Evolutionary conservation across 2,797 vertebrate genomes (phyloP).

Genomic region (Mormyrops attenuatus): DNA sequence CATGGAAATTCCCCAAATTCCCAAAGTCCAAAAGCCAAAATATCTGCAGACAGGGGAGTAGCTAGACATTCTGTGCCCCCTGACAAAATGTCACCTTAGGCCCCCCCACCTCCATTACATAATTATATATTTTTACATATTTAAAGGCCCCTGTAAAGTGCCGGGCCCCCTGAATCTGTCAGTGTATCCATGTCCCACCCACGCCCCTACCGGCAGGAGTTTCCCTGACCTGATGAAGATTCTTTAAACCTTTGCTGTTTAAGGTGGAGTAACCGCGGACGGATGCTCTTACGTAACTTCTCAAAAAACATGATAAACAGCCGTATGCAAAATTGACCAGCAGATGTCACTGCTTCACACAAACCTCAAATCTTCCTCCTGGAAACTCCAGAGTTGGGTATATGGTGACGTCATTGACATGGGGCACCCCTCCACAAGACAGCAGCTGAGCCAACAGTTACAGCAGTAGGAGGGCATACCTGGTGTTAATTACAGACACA

Average conservation of each 20-base stretch:
- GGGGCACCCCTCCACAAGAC: neutral
- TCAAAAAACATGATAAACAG: neutral
- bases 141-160: neutral
- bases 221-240: neutral
- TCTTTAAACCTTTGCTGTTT: neutral
- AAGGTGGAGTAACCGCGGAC: neutral
- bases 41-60: neutral
- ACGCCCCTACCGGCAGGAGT: neutral
- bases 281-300: neutral
- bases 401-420: neutral
- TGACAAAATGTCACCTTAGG: neutral
- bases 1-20: neutral
- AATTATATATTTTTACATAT: neutral
- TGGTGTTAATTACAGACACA: neutral
- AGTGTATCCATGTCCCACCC: neutral
- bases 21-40: neutral
- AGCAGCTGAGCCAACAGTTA: slow-evolving; percentile 2
- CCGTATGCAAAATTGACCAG: slow-evolving; percentile 2
- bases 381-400: neutral
- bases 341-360: slow-evolving; percentile 1
- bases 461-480: neutral
- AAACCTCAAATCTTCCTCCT: neutral
- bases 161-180: neutral
- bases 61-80: neutral
- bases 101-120: neutral